Base-by-base conservation (phyloP, 2,888 invertebrate species). In the Cheilosia scutellata region DNA sequence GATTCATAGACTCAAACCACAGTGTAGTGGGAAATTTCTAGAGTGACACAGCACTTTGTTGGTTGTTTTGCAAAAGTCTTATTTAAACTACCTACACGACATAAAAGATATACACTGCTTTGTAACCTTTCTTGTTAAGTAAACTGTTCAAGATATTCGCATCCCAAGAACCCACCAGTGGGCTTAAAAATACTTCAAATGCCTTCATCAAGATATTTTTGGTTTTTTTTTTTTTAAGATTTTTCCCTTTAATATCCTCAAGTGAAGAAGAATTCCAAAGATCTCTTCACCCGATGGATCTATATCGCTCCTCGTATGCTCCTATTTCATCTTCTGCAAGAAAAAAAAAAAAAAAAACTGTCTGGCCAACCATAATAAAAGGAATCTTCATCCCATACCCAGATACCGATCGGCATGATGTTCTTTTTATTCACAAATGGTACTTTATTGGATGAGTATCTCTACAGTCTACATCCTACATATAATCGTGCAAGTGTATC, bases 391-490 rank as follows among this genome's bases (percentile, higher is more conserved):
- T 68, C 29, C 57, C 49, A 53, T 20, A 49, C 13, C 27, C 27
- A 77, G 76, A 72, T 82, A 77, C 62, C 77, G 71, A 82, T 82
- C 82, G 63, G 51, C 66, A 71, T 40, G 13, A 53, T 20, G 20
- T 60, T 66, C 49, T 47, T 70, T 71, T 63, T 63, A 65, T 71
- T 76, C 82, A 76, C 76, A 82, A 82, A 82, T 82, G 47, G 65
- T 84, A 53, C 84, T 76, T 79, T 75, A 79, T 65, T 84, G 83
- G 75, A 60, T 51, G 74, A 31, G 68, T 68, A 58, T 70, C 47
- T 58, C 53, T 58, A 58, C 53, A 71, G 55, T 40, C 40, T 74
- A 65, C 53, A 55, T 74, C 44, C 40, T 74, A 65, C 53, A 55
- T 74, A 65, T 44, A 62, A 80, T 72, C 68, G 66, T 71, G 44